phyloP scores from a whole-genome alignment of 2,113 vertebrate species.

The Perognathus longimembris region DNA sequence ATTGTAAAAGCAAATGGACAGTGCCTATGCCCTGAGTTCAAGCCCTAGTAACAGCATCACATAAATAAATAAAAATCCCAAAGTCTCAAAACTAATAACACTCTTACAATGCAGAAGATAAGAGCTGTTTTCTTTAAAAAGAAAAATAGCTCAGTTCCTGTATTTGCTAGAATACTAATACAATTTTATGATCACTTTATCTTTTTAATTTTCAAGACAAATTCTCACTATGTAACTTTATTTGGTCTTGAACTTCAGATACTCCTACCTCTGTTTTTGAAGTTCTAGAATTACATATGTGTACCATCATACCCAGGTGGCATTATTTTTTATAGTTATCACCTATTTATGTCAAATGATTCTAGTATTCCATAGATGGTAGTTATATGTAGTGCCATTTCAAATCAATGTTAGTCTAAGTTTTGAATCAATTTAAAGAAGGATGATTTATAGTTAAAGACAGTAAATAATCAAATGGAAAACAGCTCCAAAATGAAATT shows the following conservation, averaged over 20 bases:
- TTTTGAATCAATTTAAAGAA: background rate
- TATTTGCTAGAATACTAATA: background rate
- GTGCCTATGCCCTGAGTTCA: too few species aligned
- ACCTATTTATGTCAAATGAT: background rate
- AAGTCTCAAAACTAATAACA: too few species aligned
- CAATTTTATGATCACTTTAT: background rate
- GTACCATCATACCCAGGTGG: background rate
- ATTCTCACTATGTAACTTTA: too few species aligned
- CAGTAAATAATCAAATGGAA: background rate
- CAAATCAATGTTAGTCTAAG: background rate
- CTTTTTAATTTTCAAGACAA: background rate
- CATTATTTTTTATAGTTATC: background rate
- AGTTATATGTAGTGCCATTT: background rate
- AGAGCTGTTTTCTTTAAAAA: background rate
- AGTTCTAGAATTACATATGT: background rate
- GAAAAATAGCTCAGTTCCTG: background rate
- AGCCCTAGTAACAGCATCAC: too few species aligned
- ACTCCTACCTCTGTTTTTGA: background rate
- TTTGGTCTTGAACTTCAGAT: background rate
- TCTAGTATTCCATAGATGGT: background rate
- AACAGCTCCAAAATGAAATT: background rate
- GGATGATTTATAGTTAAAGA: constrained; percentile 9
- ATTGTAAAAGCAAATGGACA: too few species aligned
- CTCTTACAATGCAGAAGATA: too few species aligned
- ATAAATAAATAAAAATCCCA: too few species aligned